These are phyloP conservation scores for Drosophila fungiperda DNA, from an alignment of 2,888 invertebrate genomes.

Conservation along the genomic window DNA sequence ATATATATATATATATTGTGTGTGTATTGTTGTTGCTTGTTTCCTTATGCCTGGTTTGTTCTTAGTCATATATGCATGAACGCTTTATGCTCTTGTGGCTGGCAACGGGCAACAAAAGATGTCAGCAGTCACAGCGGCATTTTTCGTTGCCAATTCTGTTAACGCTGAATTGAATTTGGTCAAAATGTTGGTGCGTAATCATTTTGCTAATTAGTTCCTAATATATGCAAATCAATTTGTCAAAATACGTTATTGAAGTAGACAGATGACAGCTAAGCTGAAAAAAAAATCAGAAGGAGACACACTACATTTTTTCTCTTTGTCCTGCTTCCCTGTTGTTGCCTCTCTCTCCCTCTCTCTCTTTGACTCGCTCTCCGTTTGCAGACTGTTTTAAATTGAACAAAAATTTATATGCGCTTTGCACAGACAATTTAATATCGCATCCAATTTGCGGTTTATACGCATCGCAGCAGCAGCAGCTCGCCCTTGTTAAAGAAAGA, in stretches of 20 bases:
- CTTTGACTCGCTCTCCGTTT: conserved; percentile 37
- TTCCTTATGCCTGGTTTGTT: conserved; percentile 76
- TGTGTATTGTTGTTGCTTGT: conserved; percentile 22
- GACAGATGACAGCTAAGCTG: background rate
- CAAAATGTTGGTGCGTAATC: conserved; percentile 39
- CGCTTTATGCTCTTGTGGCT: conserved; percentile 65
- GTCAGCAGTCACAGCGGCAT: conserved; percentile 4
- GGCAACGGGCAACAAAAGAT: conserved; percentile 10
- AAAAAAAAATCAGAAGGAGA: conserved; percentile 22
- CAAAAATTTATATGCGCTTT: conserved; percentile 83
- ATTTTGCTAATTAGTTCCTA: conserved; percentile 65
- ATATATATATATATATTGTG: background rate
- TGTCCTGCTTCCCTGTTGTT: background rate
- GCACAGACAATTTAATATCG: conserved; percentile 85
- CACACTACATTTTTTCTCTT: conserved; percentile 1
- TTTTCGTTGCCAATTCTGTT: conserved; percentile 43
- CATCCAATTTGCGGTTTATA: conserved; percentile 85
- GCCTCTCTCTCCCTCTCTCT: background rate
- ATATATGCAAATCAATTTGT: conserved; percentile 5
- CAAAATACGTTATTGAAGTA: conserved; percentile 1
- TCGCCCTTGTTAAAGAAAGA: conserved; percentile 9
- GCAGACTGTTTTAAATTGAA: conserved; percentile 82
- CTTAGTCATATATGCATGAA: conserved; percentile 82
- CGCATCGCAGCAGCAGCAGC: conserved; percentile 70
- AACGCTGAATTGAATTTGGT: conserved; percentile 62